A percentile compares a stretch with the other conserved stretches of the same genome.
Conservation (phyloP, 2,113 vertebrate genomes). For the Phalacrocorax carbo region DNA sequence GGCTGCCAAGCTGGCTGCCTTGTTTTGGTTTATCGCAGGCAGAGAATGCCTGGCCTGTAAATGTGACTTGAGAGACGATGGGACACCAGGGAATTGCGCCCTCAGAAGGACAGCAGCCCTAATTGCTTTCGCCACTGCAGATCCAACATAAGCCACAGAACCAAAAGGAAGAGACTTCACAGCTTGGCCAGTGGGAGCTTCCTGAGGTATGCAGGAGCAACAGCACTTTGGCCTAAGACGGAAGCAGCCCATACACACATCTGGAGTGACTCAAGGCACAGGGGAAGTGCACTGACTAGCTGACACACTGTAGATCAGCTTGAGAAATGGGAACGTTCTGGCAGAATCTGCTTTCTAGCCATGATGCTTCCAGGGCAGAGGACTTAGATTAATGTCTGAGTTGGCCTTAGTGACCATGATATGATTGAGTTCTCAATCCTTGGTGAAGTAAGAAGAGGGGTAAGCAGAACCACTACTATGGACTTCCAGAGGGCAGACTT, state of each 20-base stretch:
- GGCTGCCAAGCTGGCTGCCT: not conserved
- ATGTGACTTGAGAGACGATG: not conserved
- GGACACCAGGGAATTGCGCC: not conserved
- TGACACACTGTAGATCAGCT: not conserved
- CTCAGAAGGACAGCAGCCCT: not conserved
- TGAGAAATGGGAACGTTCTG: not conserved
- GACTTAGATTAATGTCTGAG: not conserved
- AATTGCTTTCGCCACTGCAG: not conserved
- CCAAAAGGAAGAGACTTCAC: not conserved
- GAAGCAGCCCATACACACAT: not conserved
- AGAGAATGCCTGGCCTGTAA: not conserved
- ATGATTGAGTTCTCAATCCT: too few relatives aligned
- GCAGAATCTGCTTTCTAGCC: not conserved
- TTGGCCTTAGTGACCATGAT: not conserved
- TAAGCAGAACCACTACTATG: too few relatives aligned
- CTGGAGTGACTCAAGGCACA: not conserved
- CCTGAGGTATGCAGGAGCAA: not conserved
- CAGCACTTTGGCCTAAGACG: not conserved
- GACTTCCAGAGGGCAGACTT: too few relatives aligned
- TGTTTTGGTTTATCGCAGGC: rapidly evolving
- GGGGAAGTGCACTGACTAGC: not conserved
- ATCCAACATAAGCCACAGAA: not conserved
- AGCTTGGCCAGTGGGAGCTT: not conserved
- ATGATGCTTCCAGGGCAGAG: not conserved
- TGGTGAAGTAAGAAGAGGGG: too few relatives aligned